phyloP scores from a whole-genome alignment of 2,888 invertebrate species.

The Drosophila percnosoma region DNA sequence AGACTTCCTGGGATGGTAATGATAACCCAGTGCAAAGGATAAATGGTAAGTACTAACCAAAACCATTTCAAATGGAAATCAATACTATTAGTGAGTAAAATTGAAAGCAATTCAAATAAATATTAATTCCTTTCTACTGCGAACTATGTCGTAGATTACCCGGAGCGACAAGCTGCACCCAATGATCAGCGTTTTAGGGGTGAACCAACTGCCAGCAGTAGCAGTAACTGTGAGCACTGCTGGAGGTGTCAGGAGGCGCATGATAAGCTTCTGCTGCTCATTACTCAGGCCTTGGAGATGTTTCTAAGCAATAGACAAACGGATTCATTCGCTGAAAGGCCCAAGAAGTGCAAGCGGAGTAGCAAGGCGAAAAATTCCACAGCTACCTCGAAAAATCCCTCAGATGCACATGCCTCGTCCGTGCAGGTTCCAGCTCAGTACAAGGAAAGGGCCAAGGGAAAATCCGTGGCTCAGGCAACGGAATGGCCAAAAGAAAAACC shows the following conservation, averaged over 20 bases:
- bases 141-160: not conserved
- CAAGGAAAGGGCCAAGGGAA: not conserved
- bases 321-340: not conserved
- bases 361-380: not conserved
- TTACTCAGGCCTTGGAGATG: conserved; percentile 49
- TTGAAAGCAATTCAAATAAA: not conserved
- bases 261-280: conserved; percentile 27
- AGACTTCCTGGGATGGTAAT: not conserved
- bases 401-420: too few species aligned
- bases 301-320: conserved; percentile 7
- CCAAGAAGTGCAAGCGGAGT: not conserved
- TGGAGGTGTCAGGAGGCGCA: not conserved
- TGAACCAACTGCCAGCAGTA: conserved; percentile 2
- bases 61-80: not conserved
- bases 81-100: not conserved
- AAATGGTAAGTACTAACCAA: not conserved
- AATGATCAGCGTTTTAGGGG: not conserved
- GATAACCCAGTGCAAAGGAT: not conserved
- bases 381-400: not conserved
- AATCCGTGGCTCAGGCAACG: not conserved
- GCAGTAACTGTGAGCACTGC: conserved; percentile 33
- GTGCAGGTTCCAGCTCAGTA: not conserved
- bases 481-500: not conserved
- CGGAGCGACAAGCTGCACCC: not conserved
- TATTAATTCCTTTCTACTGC: not conserved